phyloP scores from a whole-genome alignment of 2,797 vertebrate species.

The Chaunax sp. region DNA sequence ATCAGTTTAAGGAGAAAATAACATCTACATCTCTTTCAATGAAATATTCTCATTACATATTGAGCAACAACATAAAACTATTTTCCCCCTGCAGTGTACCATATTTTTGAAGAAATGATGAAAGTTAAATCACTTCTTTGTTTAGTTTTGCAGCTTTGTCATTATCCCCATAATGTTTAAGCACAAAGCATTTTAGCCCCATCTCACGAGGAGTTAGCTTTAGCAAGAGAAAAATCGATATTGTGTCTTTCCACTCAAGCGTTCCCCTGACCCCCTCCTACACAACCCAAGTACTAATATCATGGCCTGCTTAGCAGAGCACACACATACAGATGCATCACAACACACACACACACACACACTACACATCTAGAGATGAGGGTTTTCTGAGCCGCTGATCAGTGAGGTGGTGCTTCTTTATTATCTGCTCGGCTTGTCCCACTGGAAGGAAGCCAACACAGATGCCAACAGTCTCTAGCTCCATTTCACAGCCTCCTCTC shows the following conservation, averaged over 20 bases:
- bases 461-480: background rate
- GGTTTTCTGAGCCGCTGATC: conserved; percentile 51
- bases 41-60: no score
- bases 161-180: conserved; percentile 7
- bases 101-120: background rate
- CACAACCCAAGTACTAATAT: conserved; percentile 45
- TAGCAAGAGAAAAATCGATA: conserved; percentile 48
- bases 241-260: conserved; percentile 38
- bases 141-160: conserved; percentile 3
- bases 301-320: conserved; percentile 51
- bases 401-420: conserved; percentile 54
- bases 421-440: conserved; percentile 61
- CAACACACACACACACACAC: conserved; percentile 10
- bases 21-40: no score
- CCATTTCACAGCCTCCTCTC: background rate
- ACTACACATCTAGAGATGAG: conserved; percentile 21
- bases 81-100: no score
- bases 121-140: conserved; percentile 3
- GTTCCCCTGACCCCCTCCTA: conserved; percentile 3
- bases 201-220: conserved; percentile 19
- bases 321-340: conserved; percentile 19
- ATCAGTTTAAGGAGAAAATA: no score
- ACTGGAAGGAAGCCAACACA: conserved; percentile 43
- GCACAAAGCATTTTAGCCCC: conserved; percentile 1
- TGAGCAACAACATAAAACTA: no score